Base-by-base conservation (phyloP, 2,888 invertebrate genomes). In the Amitus sp. region DNA sequence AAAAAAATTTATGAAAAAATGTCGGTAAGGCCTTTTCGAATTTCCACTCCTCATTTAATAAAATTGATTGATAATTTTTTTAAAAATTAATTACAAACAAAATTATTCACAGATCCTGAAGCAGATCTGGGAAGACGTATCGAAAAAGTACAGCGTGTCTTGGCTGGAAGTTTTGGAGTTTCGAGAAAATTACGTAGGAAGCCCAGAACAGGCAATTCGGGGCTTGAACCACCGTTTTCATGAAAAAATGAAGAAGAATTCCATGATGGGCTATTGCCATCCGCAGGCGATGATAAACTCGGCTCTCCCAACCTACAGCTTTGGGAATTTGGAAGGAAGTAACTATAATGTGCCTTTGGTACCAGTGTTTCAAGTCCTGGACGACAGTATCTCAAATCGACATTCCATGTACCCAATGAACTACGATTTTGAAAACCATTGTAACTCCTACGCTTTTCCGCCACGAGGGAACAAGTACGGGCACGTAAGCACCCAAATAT, bases 141-240 rank as follows among this genome's bases (percentile, higher is more conserved):
- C 89, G 48, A 82, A 86, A 53, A 77, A 83, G 12, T 84, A 82
- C 61, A 83, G 83, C 30, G 15, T 37, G 6, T 6, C 84, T 1
- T 94, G 92, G 91, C 81, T 87, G 33, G 90, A 91, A 64, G 87
- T 94, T 27, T 83, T 88, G 37, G 85, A 87, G 39, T 88, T 87
- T 76, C 85, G 91, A 1, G 85, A 85, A 68, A 83, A 83, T 12
- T 84, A 86, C 64, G 77, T 85, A 2, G 86, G 88, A 34, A 83
- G 85, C 47, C 84, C 86, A 0, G 86, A 87, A 47, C 83, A 85
- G 67, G 84, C 86, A 0, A 82, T 85, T 17, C 80, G 83, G 19
- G 83, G 83, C 2, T 66, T 87, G n/a, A 84, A 80, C 66, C 85
- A 82, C 68, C 81, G 83, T 47, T 81, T 81, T 53, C 79, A 82